A percentile compares a stretch with the other conserved stretches of the same genome.
These are phyloP conservation scores for Buphagus erythrorhynchus DNA, from an alignment of 2,797 vertebrate genomes.

Conservation along the genomic window DNA sequence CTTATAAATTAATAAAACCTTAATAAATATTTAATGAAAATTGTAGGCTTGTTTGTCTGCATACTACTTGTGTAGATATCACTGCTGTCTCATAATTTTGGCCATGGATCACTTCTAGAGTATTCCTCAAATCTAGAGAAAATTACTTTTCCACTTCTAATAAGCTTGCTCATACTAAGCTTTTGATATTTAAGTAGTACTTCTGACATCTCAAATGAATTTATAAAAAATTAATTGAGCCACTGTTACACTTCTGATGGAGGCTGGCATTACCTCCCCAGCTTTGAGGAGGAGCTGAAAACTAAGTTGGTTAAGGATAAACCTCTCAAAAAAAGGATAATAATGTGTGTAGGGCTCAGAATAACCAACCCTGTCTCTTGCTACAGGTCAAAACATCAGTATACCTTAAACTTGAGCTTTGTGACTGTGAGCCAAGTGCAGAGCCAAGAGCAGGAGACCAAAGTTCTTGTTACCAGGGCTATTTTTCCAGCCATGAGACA, in stretches of 20 bases:
- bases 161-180: neutral
- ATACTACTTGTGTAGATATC: neutral
- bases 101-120: neutral
- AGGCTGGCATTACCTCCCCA: neutral
- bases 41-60: neutral
- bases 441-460: neutral
- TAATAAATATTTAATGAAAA: conserved; percentile 21
- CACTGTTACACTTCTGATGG: neutral
- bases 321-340: neutral
- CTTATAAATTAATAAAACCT: conserved; percentile 55
- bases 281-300: neutral
- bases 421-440: neutral
- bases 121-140: neutral
- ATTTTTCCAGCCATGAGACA: neutral
- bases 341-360: neutral
- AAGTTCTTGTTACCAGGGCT: neutral
- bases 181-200: neutral
- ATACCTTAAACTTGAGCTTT: neutral
- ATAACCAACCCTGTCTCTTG: neutral
- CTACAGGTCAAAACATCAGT: neutral
- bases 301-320: neutral
- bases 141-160: neutral
- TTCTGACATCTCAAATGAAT: neutral
- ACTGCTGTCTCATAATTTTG: neutral
- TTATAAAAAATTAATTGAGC: neutral